Base-by-base conservation (phyloP, 2,797 vertebrate genomes). In the Chloroceryle amazona region DNA sequence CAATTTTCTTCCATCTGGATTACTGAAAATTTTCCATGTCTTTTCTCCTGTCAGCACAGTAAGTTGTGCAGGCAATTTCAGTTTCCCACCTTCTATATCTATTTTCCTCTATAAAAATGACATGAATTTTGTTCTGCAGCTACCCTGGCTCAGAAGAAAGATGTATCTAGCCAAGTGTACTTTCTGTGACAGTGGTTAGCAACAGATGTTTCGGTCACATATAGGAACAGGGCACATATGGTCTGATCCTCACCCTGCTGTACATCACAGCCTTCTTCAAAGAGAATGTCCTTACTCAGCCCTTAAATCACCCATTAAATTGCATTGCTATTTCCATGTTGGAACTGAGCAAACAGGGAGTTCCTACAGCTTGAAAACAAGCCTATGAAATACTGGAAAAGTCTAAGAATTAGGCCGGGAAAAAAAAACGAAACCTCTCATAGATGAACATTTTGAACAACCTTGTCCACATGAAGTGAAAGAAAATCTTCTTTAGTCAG, bases 131-230 rank as follows among this genome's bases (percentile, higher is more conserved):
- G 5, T 70, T 66, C 66, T 91, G 10, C 44, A 85, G 18, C 16
- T 82, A 22, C 47, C 35, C 22, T 67, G 13, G 19, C 57, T 95
- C 33, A 65, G 68, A 78, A 78, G 26, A 86, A 75, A 71, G 35
- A 42, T 60, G 3, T 44, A 6, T 80, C 23, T 66, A 66, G 39
- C 22, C n/a, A 41, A 70, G 58, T 35, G 70, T 68, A 60, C 72
- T 68, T 73, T 89, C 81, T 73, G 72, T 90, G 68, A 22, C 44
- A 55, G 72, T 62, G 33, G 37, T 58, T 75, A 78, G 28, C 15
- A 89, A 81, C 75, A 94, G 80, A 78, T 87, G 33, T 68, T 95
- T 91, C 79, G 41, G 72, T 35, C 81, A 46, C 49, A 21, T 39
- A 13, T 3, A 89, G 58, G 58, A 92, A 20, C n/a, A n/a, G 42